Evolutionary conservation across 1,140 invertebrate genomes (phyloP).

Genomic region (Potamilus streckersoni): DNA sequence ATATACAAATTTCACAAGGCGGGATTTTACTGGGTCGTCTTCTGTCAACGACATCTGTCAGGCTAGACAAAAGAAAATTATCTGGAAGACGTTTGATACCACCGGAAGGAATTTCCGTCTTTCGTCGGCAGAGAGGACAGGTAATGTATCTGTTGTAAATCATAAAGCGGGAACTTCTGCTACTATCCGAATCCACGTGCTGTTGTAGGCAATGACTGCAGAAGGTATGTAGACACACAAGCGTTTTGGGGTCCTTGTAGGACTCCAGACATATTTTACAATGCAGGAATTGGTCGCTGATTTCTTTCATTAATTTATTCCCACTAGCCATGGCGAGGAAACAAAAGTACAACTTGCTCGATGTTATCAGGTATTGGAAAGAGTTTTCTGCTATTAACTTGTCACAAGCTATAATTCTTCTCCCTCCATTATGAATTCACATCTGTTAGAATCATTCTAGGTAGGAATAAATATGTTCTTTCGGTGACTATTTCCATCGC

Average conservation of each 20-base stretch:
- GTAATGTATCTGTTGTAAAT: conserved; percentile 59
- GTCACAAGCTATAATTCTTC: too few relatives aligned
- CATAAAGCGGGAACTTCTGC: conserved; percentile 46
- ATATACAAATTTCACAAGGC: conserved; percentile 65
- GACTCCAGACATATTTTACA: conserved; percentile 68
- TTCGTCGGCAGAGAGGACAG: conserved; percentile 67
- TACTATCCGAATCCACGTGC: conserved; percentile 58
- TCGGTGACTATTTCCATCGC: too few relatives aligned
- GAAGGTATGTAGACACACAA: conserved; percentile 93
- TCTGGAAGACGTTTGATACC: conserved; percentile 65
- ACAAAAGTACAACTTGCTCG: too few relatives aligned
- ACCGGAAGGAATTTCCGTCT: conserved; percentile 65
- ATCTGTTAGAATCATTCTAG: too few relatives aligned
- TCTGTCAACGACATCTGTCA: conserved; percentile 61
- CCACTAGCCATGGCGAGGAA: conserved; percentile 47
- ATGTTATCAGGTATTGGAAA: too few relatives aligned
- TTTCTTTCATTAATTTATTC: conserved; percentile 66
- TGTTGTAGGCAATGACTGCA: conserved; percentile 81
- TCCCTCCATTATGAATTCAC: too few relatives aligned
- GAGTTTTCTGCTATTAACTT: too few relatives aligned
- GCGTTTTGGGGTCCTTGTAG: conserved; percentile 77
- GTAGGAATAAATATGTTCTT: too few relatives aligned
- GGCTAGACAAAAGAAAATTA: conserved; percentile 66
- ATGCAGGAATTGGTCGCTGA: conserved; percentile 67
- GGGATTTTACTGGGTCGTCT: conserved; percentile 47